These are phyloP conservation scores for Bergia puertoricense DNA, from an alignment of 92 coral and sea anemone species.

Conservation along the genomic window DNA sequence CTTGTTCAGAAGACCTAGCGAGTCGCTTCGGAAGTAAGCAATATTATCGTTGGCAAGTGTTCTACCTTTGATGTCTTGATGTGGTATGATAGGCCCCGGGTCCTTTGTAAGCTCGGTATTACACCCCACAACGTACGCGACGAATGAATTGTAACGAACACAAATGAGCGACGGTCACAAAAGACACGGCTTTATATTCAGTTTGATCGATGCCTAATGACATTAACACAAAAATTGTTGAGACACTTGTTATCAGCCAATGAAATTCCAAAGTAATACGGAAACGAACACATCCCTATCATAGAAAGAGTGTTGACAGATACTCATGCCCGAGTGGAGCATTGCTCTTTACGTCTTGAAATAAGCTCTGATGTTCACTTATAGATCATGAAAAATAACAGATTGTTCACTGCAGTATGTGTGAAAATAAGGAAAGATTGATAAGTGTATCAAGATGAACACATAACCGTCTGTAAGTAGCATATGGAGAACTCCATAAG, in stretches of 20 bases:
- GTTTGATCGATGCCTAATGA: slow-evolving; percentile 31
- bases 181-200: slow-evolving; percentile 30
- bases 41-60: background rate
- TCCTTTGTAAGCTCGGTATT: background rate
- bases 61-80: background rate
- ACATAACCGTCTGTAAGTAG: background rate
- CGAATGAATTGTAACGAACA: background rate
- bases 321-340: background rate
- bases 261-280: slow-evolving; percentile 15
- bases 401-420: slow-evolving; percentile 3
- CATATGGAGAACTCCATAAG: background rate
- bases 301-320: slow-evolving; percentile 33
- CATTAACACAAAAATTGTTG: slow-evolving; percentile 22
- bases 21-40: background rate
- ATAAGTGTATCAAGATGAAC: background rate
- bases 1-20: background rate
- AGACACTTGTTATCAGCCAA: slow-evolving; percentile 24
- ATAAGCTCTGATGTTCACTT: background rate
- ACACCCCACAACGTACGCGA: background rate
- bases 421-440: background rate
- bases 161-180: background rate
- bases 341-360: background rate
- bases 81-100: background rate
- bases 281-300: slow-evolving; percentile 17
- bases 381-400: background rate